Base-by-base conservation (phyloP, 2,797 vertebrate genomes). In the Pseudochirops corinnae region DNA sequence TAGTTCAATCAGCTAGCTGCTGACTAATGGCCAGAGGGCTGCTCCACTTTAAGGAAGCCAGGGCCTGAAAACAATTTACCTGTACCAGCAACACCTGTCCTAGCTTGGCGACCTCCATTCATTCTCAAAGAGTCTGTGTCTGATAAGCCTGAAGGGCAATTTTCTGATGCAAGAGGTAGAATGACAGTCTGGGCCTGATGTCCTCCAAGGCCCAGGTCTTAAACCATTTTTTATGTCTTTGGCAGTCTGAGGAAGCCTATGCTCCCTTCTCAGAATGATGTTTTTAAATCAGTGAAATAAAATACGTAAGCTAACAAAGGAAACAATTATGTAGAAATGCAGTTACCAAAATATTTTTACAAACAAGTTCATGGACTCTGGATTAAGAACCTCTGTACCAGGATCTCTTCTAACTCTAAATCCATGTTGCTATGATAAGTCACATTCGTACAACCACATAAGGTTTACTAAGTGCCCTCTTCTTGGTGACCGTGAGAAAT, bases 1-100 rank as follows among this genome's bases (percentile, higher is more conserved):
- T 95, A 96, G 95, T 97, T 97, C 97, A 97, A 97, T 97, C 95
- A 90, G 92, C 96, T 95, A 95, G 14, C 93, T 60, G 52, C 21
- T 91, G 55, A 39, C 58, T 96, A 96, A 91, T 55, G 74, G 94
- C 28, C 60, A 2, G 56, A 92, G 74, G 58, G 29, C 39, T 96
- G 60, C 58, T 28, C 21, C 18, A 82, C 50, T 93, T 95, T 62
- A 93, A 95, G 97, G 95, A 96, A 97, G 55, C 46, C 94, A 2
- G 6, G 52, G 93, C 90, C 92, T 94, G 94, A 95, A 93, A 24
- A 95, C 21, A 92, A 92, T 58, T 62, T 93, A 18, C 62, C 56
- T 53, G 31, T 62, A 90, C 55, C 50, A 5, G 53, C 55, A 91
- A 74, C 56, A 56, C 92, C 52, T 92, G 87, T 56, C 39, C 74